Percentiles rank a stretch among this genome's conserved stretches.
Conservation (phyloP, 2,888 invertebrate genomes). For the Apantesis nais region DNA sequence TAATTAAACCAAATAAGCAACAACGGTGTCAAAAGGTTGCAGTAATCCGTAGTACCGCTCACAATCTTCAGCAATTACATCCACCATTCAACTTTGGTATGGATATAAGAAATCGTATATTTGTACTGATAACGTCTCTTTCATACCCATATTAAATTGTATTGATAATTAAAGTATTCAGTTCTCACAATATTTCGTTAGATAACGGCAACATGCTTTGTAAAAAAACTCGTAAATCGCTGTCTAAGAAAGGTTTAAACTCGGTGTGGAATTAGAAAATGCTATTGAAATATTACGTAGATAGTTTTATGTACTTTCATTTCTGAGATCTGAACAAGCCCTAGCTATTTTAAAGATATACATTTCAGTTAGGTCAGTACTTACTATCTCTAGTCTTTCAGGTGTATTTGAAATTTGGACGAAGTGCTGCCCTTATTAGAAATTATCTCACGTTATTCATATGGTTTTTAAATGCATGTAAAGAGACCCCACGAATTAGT, state of each 20-base stretch:
- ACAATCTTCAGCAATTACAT: slow-evolving; percentile 11
- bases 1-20: background rate
- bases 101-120: slow-evolving; percentile 27
- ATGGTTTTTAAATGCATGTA: no score
- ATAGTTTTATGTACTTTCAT: background rate
- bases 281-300: background rate
- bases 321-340: background rate
- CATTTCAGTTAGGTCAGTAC: background rate
- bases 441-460: background rate
- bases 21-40: background rate
- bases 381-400: background rate
- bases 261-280: background rate
- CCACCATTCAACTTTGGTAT: slow-evolving; percentile 21
- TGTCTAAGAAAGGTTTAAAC: slow-evolving; percentile 1
- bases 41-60: slow-evolving; percentile 2
- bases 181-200: slow-evolving; percentile 17
- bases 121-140: slow-evolving; percentile 17
- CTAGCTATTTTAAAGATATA: background rate
- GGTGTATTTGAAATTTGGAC: background rate
- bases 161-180: slow-evolving; percentile 17
- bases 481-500: background rate
- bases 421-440: background rate
- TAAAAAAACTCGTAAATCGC: slow-evolving; percentile 9
- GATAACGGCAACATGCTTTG: slow-evolving; percentile 5
- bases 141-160: slow-evolving; percentile 25